phyloP scores from a whole-genome alignment of 1,140 invertebrate species.

The Neotoxoptera formosana region DNA sequence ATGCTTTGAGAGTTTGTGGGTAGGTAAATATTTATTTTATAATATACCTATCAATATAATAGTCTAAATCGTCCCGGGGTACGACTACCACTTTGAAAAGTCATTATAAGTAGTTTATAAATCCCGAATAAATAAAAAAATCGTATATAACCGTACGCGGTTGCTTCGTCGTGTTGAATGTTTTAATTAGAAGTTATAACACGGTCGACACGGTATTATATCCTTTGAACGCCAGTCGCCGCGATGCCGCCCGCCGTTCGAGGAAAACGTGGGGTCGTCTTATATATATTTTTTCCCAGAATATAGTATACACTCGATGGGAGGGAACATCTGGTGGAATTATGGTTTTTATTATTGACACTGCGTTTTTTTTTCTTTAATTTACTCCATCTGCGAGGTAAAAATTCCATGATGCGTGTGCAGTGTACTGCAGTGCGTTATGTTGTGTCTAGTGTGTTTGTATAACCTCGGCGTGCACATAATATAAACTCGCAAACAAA shows the following conservation, averaged over 20 bases:
- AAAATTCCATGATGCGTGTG: constrained; percentile 1
- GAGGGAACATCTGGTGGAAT: constrained; percentile 33
- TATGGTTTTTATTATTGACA: constrained; percentile 52
- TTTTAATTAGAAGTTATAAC: constrained; percentile 30
- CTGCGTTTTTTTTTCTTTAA: constrained; percentile 45
- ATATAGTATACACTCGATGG: not conserved
- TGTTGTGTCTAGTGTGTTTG: not conserved
- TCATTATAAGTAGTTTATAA: not conserved
- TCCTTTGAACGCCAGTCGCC: constrained; percentile 19
- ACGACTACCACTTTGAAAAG: not conserved
- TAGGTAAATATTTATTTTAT: constrained; percentile 13
- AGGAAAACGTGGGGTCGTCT: constrained; percentile 11
- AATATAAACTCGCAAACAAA: not conserved
- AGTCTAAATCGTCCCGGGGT: not conserved
- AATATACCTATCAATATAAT: not conserved
- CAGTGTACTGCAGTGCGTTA: not conserved
- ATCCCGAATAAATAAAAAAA: constrained; percentile 17
- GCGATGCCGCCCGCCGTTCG: constrained; percentile 21
- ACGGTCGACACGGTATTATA: constrained; percentile 27
- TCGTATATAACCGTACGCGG: not conserved
- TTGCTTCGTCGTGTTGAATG: not conserved
- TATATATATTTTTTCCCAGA: constrained; percentile 19
- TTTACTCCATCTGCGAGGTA: constrained; percentile 50
- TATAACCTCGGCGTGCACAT: not conserved
- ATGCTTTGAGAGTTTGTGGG: not conserved